These are phyloP conservation scores for Drosophila macrospina DNA, from an alignment of 2,888 invertebrate genomes.

Conservation along the genomic window DNA sequence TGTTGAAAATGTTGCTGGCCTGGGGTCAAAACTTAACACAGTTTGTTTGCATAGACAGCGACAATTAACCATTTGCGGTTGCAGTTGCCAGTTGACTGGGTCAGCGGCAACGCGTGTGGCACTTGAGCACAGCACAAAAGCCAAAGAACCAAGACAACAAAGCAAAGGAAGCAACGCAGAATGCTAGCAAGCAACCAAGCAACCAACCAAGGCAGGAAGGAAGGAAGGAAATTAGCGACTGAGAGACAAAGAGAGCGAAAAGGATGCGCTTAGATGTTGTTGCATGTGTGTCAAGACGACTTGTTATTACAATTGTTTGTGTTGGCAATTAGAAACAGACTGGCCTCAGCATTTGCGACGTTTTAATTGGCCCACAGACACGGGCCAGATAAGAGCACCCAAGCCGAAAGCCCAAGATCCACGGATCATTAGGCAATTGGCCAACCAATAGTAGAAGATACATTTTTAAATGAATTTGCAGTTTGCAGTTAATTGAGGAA, in stretches of 20 bases:
- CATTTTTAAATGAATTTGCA: constrained; percentile 9
- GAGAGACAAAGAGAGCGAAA: constrained; percentile 17
- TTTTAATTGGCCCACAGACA: constrained; percentile 70
- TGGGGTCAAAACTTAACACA: constrained; percentile 83
- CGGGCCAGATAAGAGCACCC: constrained; percentile 21
- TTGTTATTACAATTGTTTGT: constrained; percentile 44
- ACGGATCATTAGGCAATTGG: constrained; percentile 48
- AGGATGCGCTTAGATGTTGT: constrained; percentile 16
- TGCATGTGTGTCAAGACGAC: constrained; percentile 72
- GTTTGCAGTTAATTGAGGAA: constrained; percentile 25
- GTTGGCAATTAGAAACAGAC: constrained; percentile 55
- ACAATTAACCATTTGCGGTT: constrained; percentile 74
- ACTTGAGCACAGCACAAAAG: constrained; percentile 68
- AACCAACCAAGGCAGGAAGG: constrained; percentile 48
- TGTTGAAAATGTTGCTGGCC: constrained; percentile 51
- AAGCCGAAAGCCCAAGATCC: not conserved
- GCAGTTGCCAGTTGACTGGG: constrained; percentile 68
- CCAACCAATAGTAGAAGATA: constrained; percentile 3
- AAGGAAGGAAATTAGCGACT: constrained; percentile 57
- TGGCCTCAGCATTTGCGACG: constrained; percentile 48
- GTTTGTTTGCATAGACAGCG: constrained; percentile 59
- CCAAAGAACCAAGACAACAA: constrained; percentile 11
- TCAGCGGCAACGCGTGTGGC: constrained; percentile 47
- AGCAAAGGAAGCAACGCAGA: constrained; percentile 14
- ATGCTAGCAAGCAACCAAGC: not conserved